Conservation (phyloP, 35 echinoderm and acorn worm genomes). For the Lytechinus pictus region DNA sequence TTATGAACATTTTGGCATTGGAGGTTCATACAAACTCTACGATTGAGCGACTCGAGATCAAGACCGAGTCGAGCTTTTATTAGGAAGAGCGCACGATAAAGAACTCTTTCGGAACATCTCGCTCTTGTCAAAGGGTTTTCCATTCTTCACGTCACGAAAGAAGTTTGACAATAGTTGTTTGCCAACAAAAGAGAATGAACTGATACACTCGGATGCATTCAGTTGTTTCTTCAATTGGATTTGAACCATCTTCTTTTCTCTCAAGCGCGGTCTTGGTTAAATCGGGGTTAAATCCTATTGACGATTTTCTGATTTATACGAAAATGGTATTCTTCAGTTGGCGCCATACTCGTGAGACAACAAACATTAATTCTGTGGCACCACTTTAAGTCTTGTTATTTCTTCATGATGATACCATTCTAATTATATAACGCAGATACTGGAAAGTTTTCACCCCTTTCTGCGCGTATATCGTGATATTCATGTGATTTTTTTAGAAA, state of each 20-base stretch:
- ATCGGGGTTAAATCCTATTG: background rate
- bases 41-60: background rate
- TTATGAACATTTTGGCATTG: background rate
- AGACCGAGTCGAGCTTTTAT: background rate
- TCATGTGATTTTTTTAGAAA: too few relatives aligned
- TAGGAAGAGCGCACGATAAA: background rate
- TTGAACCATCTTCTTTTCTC: background rate
- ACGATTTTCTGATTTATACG: background rate
- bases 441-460: too few relatives aligned
- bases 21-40: background rate
- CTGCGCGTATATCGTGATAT: too few relatives aligned
- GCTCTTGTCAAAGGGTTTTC: background rate
- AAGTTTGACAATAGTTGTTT: constrained; percentile 31
- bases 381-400: too few relatives aligned
- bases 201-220: constrained; percentile 32
- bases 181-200: constrained; percentile 36
- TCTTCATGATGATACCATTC: too few relatives aligned
- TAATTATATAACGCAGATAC: too few relatives aligned
- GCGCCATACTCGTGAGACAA: background rate
- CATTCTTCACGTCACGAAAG: background rate
- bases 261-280: background rate
- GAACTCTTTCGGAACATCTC: background rate
- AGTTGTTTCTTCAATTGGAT: constrained; percentile 32
- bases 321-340: background rate
- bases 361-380: too few relatives aligned